Evolutionary conservation across 2,113 vertebrate species (phyloP), one percentile per base, ranked within the genome.

Genomic region (Callorhinus ursinus): DNA sequence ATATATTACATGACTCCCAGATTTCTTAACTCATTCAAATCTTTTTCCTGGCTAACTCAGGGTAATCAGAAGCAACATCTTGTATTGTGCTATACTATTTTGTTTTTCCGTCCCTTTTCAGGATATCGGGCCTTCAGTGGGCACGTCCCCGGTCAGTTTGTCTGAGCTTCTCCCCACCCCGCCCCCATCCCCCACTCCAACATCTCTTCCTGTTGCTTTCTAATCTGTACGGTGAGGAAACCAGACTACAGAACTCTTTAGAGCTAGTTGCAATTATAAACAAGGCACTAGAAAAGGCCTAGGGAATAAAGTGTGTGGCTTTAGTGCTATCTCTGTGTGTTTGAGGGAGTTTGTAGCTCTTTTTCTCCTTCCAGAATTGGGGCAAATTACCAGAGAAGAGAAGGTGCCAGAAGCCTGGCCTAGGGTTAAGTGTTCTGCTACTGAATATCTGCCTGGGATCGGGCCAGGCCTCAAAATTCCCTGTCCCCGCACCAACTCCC

Each of bases 191-290:
- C 72, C 8, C 5, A 36, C 65, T 84, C 22, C 16, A 22, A 67
- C 76, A 55, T 49, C 63, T 95, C 77, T 93, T 96, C 89, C 93
- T 91, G 65, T 96, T 95, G 57, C 71, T 82, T 82, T 88, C 53
- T 96, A 85, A 93, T 86, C 28, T 74, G 12, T 46, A 65, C 1
- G 53, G 28, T 81, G 77, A 91, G n/a, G 71, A 82, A 96, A 94
- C 24, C 46, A 93, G 86, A 90, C 79, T 76, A 82, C 26, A 96
- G 81, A 81, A 67, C 15, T 83, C 55, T 55, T 77, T 55, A n/a
- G 79, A 61, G 77, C 72, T 82, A n/a, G 19, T 93, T 31, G 26
- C 42, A 4, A 31, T 77, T 93, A 81, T 33, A 96, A 92, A 87
- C 15, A 90, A 87, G 42, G 33, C 22, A 83, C 46, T 39, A 92